phyloP scores from a whole-genome alignment of 2,888 invertebrate genomes.

The Phoenoteleia sp. region DNA sequence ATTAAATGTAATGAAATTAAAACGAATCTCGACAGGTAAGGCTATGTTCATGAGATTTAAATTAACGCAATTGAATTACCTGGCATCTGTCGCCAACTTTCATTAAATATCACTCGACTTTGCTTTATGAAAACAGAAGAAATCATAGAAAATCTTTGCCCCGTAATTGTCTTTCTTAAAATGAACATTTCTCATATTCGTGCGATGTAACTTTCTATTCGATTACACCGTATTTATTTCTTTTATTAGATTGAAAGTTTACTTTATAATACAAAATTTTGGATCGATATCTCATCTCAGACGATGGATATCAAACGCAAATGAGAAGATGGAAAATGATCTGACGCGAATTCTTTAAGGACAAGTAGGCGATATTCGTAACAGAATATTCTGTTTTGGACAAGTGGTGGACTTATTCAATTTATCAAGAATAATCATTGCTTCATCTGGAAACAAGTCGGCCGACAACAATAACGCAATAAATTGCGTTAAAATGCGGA shows the following conservation, averaged over 20 bases:
- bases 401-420: slow-evolving; percentile 13
- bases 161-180: slow-evolving; percentile 28
- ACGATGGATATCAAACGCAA: too few relatives aligned
- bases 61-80: slow-evolving; percentile 80
- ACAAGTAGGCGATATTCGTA: slow-evolving; percentile 1
- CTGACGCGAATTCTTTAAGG: not conserved
- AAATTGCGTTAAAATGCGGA: slow-evolving; percentile 42
- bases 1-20: slow-evolving; percentile 80
- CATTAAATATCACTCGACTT: slow-evolving; percentile 84
- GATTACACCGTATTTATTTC: slow-evolving; percentile 45
- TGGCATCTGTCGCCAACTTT: slow-evolving; percentile 84
- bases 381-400: slow-evolving; percentile 8
- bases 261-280: slow-evolving; percentile 17
- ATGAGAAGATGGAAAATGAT: slow-evolving; percentile 22
- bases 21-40: slow-evolving; percentile 76
- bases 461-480: slow-evolving; percentile 38
- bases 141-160: slow-evolving; percentile 46
- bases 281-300: slow-evolving; percentile 27
- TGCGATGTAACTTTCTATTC: slow-evolving; percentile 42
- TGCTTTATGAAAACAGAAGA: slow-evolving; percentile 50
- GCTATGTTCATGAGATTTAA: slow-evolving; percentile 83
- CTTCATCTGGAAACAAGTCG: slow-evolving; percentile 23
- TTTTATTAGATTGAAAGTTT: slow-evolving; percentile 29
- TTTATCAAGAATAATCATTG: slow-evolving; percentile 31
- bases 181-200: slow-evolving; percentile 48